Conservation (phyloP, 2,113 vertebrate species). For the Psilopsiagon aymara region DNA sequence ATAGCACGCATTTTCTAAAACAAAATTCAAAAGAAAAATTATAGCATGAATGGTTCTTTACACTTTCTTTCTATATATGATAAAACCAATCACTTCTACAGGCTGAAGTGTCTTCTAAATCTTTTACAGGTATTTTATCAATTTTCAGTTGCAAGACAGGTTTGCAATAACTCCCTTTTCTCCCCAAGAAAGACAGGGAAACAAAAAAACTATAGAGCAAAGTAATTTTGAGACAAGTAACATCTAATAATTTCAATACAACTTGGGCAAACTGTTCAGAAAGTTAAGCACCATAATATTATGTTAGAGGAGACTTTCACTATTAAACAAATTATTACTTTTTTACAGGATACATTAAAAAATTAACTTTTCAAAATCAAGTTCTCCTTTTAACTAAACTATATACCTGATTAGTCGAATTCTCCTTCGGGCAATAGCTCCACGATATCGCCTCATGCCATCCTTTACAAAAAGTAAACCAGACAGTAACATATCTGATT, state of each 20-base stretch:
- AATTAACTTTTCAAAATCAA: neutral
- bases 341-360: neutral
- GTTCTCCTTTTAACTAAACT: neutral
- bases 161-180: neutral
- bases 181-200: neutral
- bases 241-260: neutral
- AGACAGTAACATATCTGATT: neutral
- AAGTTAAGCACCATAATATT: neutral
- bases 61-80: neutral
- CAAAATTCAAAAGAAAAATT: neutral
- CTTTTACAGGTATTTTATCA: neutral
- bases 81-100: neutral
- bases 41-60: neutral
- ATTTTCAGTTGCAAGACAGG: neutral
- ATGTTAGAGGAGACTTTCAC: neutral
- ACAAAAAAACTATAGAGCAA: neutral
- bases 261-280: neutral
- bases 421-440: constrained; percentile 75
- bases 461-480: constrained; percentile 65
- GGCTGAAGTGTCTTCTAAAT: neutral
- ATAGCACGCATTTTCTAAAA: constrained; percentile 76
- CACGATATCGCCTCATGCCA: constrained; percentile 70
- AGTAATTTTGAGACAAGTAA: neutral
- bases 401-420: constrained; percentile 80
- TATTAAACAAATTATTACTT: neutral